These are phyloP conservation scores for Ophion slaviceki DNA, from an alignment of 2,888 invertebrate genomes.

Conservation along the genomic window DNA sequence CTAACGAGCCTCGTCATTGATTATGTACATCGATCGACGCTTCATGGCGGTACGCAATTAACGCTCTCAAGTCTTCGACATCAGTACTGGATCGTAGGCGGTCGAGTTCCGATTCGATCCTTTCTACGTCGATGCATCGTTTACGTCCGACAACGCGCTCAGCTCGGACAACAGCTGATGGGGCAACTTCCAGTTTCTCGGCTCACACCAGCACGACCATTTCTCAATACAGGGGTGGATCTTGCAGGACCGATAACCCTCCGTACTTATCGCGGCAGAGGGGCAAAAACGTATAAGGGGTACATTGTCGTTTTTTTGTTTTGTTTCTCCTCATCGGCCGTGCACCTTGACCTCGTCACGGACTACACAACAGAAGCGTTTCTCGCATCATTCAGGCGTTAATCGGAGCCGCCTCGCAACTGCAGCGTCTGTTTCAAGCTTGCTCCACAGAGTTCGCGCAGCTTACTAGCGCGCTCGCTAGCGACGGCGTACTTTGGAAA, in stretches of 20 bases:
- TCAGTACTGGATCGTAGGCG: conserved; percentile 50
- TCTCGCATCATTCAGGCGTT: conserved; percentile 63
- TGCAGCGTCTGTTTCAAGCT: neutral
- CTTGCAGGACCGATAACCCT: conserved; percentile 64
- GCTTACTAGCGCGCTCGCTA: neutral
- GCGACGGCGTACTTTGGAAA: neutral
- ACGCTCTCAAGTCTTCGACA: conserved; percentile 45
- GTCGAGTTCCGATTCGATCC: conserved; percentile 16
- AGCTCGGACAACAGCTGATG: conserved; percentile 66
- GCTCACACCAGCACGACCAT: conserved; percentile 64
- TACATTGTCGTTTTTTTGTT: conserved; percentile 69
- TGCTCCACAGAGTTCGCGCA: neutral
- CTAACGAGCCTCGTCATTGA: conserved; percentile 33
- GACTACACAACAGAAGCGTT: conserved; percentile 66
- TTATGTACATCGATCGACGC: neutral
- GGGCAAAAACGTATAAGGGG: conserved; percentile 44
- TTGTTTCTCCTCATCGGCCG: conserved; percentile 67
- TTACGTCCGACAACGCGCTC: conserved; percentile 47
- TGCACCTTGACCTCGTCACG: conserved; percentile 69
- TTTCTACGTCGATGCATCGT: conserved; percentile 45
- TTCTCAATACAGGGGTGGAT: conserved; percentile 68
- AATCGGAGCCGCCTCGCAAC: neutral
- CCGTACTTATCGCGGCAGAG: conserved; percentile 33
- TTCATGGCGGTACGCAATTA: conserved; percentile 58
- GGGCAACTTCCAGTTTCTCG: conserved; percentile 69